Evolutionary conservation across 2,113 vertebrate species (phyloP), one percentile per base, ranked within the genome.

Genomic region (Trachemys scripta): DNA sequence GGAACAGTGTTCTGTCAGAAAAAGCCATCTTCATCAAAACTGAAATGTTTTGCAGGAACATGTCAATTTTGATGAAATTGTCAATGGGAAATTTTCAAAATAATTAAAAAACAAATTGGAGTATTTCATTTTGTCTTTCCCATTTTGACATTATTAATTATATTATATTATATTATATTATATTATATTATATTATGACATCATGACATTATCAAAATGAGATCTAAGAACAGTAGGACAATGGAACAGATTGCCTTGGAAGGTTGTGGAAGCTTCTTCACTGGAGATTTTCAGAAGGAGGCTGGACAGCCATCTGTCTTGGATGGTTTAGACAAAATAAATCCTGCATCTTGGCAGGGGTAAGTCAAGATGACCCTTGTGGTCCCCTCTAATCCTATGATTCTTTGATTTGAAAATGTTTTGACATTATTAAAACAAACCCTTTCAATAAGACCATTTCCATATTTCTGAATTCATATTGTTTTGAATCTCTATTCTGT

Each of bases 71-170:
- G 76, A 76, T 4, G 1, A 31, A 69, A 90, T 69, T 38, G 54
- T 88, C 47, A 84, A 53, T 8, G 5, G 25, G 90, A 95, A 90
- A 0, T 88, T 89, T 89, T 94, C n/a, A 78, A 62, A 62, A 2
- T n/a, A 12, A 56, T 38, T 88, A 62, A 84, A 96, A 95, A 87
- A 85, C 1, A 91, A 93, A 92, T 79, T 69, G 54, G 50, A 95
- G 53, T 10, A 87, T 29, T 83, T 72, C 0, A 25, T 78, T 89
- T 89, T 6, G 81, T 1, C 1, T 59, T 65, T 90, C 88, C 47
- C 2, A 1, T 88, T 89, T 88, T 10, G 80, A 84, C 29, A 14
- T 53, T 53, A 53, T 53, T 50, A 50, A 35, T n/a, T 45, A n/a
- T 90, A 31, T 47, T 78, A 78, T 78, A 51, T 51, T 51, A 51